Conservation (phyloP, 2,888 invertebrate species). For the Tricholauxania praeusta region DNA sequence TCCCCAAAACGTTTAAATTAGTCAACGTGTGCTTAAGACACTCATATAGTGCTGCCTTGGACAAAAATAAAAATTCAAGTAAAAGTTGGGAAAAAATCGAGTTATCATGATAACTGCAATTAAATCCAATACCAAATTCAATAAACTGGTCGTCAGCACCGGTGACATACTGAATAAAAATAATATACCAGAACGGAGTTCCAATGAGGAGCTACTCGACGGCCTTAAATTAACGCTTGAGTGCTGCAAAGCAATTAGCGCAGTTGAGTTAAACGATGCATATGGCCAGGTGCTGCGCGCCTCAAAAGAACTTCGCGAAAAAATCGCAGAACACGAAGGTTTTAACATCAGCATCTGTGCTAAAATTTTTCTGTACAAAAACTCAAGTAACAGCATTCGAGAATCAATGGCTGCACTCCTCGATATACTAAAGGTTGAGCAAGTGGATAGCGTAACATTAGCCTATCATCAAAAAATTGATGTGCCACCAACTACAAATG, state of each 20-base stretch:
- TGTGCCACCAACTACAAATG: conserved; percentile 26
- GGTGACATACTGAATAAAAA: conserved; percentile 90
- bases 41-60: background rate
- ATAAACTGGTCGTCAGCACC: conserved; percentile 74
- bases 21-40: conserved; percentile 1
- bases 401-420: conserved; percentile 83
- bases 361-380: conserved; percentile 85
- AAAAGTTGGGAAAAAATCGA: background rate
- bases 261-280: conserved; percentile 54
- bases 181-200: conserved; percentile 87
- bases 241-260: conserved; percentile 48
- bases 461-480: conserved; percentile 75
- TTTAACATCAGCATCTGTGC: conserved; percentile 86
- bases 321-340: conserved; percentile 78
- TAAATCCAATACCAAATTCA: conserved; percentile 46
- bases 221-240: conserved; percentile 73
- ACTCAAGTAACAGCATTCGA: conserved; percentile 74
- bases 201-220: conserved; percentile 83
- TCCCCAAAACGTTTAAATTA: background rate
- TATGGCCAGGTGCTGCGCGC: conserved; percentile 72
- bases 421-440: conserved; percentile 76
- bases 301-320: conserved; percentile 74
- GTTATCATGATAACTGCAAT: conserved; percentile 41
- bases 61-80: background rate
- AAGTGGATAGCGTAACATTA: conserved; percentile 85